Evolutionary conservation across 2,113 vertebrate species (phyloP).

Genomic region (Zosterops pallidus): DNA sequence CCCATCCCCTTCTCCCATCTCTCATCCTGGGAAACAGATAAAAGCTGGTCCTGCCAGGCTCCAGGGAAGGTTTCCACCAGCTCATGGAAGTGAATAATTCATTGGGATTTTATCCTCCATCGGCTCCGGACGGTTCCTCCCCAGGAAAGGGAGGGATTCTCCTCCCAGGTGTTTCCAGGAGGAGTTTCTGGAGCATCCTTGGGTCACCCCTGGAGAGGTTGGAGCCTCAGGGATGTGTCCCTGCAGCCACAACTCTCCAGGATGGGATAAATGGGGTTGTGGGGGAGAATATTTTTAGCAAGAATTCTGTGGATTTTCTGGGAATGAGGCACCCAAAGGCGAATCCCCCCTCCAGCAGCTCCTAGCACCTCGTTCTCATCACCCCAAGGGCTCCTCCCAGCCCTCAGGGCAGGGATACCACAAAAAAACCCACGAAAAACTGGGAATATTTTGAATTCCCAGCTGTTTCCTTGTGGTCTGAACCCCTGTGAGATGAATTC

Average conservation of each 20-base stretch:
- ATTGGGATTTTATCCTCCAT: not conserved
- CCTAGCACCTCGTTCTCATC: not conserved
- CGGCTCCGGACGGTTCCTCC: not conserved
- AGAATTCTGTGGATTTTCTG: not conserved
- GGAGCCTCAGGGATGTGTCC: not conserved
- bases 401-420: not conserved
- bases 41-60: not conserved
- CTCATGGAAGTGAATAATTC: constrained; percentile 18
- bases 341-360: not conserved
- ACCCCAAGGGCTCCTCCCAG: not conserved
- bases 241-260: not conserved
- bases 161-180: not conserved
- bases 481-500: not conserved
- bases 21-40: not conserved
- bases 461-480: not conserved
- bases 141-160: not conserved
- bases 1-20: not conserved
- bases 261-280: fast-evolving
- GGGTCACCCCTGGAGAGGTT: fast-evolving
- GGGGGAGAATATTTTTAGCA: not conserved
- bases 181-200: not conserved
- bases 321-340: not conserved
- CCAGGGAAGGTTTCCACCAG: not conserved
- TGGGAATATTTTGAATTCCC: not conserved
- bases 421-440: not conserved